Evolutionary conservation across 1,140 invertebrate genomes (phyloP), one percentile per base, ranked within the genome.

Genomic region (Epicauta chinensis): DNA sequence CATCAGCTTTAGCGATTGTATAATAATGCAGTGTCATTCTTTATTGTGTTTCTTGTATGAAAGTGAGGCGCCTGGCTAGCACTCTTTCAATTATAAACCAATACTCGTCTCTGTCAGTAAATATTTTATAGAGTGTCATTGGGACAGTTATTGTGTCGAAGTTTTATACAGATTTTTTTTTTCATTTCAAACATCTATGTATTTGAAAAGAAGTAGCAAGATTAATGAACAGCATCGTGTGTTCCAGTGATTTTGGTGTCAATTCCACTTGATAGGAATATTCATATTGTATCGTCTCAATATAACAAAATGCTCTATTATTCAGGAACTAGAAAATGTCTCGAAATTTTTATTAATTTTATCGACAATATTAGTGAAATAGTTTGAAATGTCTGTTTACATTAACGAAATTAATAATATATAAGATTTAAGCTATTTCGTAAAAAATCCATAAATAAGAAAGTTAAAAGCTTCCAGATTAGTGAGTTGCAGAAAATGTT

Each of bases 11-110:
- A 48, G 49, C 55, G 50, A 56, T 60, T 60, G 58, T 59, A 43
- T 56, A 53, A 60, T 62, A 60, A 14, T 62, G 60, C 60, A 55
- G 37, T 51, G 60, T 62, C 60, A 62, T 62, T 59, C 48, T 44
- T 56, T 52, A 59, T 59, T 56, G 52, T 51, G 51, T 51, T 57
- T 58, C 48, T 53, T 57, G 52, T 58, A 51, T 42, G 50, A 58
- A 45, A 58, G 48, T 43, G 41, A 44, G 51, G 58, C 51, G 55
- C 47, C 55, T 60, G 31, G 23, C 42, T 53, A 45, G 43, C 50
- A 50, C 48, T 50, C 39, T 50, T 50, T 50, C 48, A 50, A 41
- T 50, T 41, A 50, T 37, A 37, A 47, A 47, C 45, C 45, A 47
- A 47, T 47, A 47, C 45, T 47, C 34, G 45, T 30, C 47, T 50